Evolutionary conservation across 2,113 vertebrate genomes (phyloP).

Genomic region (Microcebus tavaratra): DNA sequence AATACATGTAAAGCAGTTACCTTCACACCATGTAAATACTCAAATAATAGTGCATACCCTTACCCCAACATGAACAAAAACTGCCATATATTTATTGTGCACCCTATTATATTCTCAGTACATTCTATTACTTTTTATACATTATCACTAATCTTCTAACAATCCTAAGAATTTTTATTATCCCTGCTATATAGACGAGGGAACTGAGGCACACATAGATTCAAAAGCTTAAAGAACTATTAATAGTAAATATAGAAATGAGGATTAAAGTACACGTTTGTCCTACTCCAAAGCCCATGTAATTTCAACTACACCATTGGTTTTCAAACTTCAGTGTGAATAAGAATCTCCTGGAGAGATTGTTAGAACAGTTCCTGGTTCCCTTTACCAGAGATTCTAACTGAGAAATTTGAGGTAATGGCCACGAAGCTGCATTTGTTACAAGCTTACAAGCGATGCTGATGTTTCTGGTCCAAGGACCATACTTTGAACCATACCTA

Average conservation of each 20-base stretch:
- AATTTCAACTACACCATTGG: neutral
- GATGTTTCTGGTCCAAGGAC: neutral
- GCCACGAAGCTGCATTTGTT: neutral
- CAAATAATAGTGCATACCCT: neutral
- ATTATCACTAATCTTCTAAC: neutral
- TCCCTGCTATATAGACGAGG: neutral
- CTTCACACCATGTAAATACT: neutral
- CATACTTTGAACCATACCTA: neutral
- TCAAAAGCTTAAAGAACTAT: neutral
- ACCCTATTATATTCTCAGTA: neutral
- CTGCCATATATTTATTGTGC: neutral
- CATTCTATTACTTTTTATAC: neutral
- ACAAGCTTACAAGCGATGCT: neutral
- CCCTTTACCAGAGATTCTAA: neutral
- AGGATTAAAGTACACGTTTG: neutral
- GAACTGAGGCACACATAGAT: neutral
- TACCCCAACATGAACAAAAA: neutral
- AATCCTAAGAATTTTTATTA: neutral
- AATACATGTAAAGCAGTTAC: neutral
- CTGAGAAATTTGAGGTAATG: neutral
- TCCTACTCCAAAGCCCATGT: neutral
- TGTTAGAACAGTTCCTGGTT: neutral
- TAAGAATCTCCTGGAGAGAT: neutral
- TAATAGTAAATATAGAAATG: neutral
- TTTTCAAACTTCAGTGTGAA: neutral